Evolutionary conservation across 2,888 invertebrate genomes (phyloP).

Genomic region (Rhogogaster chlorosoma): DNA sequence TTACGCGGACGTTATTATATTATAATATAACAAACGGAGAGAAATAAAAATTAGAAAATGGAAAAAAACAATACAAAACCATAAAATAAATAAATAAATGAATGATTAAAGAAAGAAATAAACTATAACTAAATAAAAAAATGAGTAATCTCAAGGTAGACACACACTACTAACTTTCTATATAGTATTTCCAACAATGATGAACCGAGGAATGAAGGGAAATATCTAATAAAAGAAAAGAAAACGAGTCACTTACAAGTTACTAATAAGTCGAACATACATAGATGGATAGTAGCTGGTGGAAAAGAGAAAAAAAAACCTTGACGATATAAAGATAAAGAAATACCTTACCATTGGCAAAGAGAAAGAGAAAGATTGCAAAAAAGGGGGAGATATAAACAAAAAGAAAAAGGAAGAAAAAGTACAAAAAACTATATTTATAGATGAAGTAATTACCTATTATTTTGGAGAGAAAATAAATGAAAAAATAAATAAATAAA

Average conservation of each 20-base stretch:
- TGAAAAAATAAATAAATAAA: no score
- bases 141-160: conserved; percentile 10
- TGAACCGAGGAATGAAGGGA: no score
- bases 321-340: not conserved
- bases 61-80: not conserved
- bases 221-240: not conserved
- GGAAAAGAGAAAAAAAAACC: conserved; percentile 32
- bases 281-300: conserved; percentile 47
- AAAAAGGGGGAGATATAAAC: not conserved
- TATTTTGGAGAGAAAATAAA: not conserved
- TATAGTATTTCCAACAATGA: not conserved
- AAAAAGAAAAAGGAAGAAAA: conserved; percentile 51
- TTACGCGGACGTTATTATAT: conserved; percentile 16
- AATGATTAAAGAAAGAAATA: not conserved
- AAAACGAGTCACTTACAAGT: not conserved
- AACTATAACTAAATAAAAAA: not conserved
- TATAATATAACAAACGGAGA: not conserved
- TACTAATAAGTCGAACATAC: not conserved
- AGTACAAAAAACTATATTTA: conserved; percentile 60
- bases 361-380: not conserved
- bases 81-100: no score
- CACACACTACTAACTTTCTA: not conserved
- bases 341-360: not conserved
- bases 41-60: not conserved
- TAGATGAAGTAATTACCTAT: conserved; percentile 13